Conservation (phyloP, 2,113 vertebrate species). For the Orientallactaga bullata region DNA sequence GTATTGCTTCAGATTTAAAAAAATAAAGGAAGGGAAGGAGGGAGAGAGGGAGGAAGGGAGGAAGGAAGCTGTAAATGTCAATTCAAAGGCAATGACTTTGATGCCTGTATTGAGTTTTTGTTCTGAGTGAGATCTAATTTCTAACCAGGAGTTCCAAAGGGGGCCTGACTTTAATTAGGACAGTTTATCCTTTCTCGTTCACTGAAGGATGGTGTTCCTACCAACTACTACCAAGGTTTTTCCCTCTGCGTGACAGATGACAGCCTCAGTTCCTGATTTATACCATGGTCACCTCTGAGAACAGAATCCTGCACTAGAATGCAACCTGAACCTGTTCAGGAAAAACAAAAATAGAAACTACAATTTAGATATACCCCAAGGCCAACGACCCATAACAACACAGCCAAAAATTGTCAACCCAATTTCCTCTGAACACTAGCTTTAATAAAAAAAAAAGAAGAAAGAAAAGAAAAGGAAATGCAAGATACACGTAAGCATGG, state of each 20-base stretch:
- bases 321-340: neutral
- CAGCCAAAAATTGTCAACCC: neutral
- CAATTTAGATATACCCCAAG: neutral
- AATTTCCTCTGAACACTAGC: neutral
- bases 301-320: neutral
- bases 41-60: too few relatives aligned
- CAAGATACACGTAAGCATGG: neutral
- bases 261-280: neutral
- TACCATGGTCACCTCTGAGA: neutral
- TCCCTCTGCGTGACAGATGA: neutral
- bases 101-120: neutral
- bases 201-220: neutral
- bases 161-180: neutral
- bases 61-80: too few relatives aligned
- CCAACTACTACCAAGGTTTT: neutral
- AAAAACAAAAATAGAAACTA: neutral
- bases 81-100: neutral
- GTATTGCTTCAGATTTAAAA: neutral
- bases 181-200: neutral
- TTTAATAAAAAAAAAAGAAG: neutral
- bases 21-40: too few relatives aligned
- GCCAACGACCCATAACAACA: neutral
- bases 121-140: neutral
- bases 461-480: too few relatives aligned
- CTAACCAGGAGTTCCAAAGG: neutral